Conservation (phyloP, 2,113 vertebrate genomes). For the Cercopithecus mona region DNA sequence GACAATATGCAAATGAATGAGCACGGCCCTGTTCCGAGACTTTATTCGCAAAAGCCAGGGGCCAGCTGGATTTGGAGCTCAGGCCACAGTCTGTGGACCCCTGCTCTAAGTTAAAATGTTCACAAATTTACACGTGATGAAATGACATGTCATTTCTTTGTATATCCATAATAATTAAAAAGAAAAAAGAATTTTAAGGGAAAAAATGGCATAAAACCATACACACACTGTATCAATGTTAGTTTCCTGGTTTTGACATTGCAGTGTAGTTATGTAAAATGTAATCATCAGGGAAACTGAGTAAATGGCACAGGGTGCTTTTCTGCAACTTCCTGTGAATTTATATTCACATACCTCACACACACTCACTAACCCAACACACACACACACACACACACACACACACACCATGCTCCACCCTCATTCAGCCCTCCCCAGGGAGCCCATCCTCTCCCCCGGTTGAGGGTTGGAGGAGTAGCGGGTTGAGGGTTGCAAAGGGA, state of each 20-base stretch:
- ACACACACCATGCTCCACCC: not conserved
- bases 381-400: not conserved
- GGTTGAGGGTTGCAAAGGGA: no score
- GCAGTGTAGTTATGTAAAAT: not conserved
- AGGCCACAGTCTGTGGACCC: not conserved
- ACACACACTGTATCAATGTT: not conserved
- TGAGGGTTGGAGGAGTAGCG: not conserved
- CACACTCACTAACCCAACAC: not conserved
- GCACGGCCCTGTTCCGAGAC: not conserved
- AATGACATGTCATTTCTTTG: not conserved
- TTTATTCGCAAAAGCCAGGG: not conserved
- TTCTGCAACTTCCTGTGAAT: not conserved
- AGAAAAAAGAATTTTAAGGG: not conserved
- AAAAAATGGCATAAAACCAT: not conserved
- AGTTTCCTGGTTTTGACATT: not conserved
- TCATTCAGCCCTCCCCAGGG: no score
- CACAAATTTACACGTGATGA: not conserved
- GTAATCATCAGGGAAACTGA: not conserved
- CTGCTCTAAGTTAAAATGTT: not conserved
- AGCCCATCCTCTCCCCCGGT: not conserved
- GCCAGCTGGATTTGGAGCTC: no score
- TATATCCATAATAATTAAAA: not conserved
- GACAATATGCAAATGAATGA: not conserved
- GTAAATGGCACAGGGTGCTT: not conserved
- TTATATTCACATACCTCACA: not conserved